phyloP scores from a whole-genome alignment of 2,797 vertebrate genomes.

The Anomalospiza imberbis region DNA sequence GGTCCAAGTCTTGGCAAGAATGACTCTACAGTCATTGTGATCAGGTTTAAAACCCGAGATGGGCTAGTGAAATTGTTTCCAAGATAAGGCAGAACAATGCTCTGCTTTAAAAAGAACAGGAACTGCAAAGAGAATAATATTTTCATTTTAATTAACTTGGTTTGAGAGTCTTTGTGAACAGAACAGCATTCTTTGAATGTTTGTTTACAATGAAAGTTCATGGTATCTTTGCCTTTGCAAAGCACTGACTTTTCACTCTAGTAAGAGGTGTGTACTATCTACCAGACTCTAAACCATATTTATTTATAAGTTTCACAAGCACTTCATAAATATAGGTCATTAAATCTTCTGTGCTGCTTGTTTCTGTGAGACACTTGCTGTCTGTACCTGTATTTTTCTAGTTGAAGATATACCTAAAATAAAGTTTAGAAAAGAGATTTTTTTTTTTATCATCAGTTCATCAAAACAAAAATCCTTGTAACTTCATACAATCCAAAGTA shows the following conservation, averaged over 20 bases:
- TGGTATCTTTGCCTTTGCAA: not conserved
- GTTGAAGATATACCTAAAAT: not conserved
- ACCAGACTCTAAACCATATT: not conserved
- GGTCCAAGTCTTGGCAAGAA: not conserved
- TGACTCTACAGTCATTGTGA: not conserved
- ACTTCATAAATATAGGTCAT: not conserved
- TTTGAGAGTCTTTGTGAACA: not conserved
- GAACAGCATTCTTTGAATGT: not conserved
- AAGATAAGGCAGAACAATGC: not conserved
- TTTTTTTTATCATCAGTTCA: not conserved
- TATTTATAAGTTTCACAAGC: constrained; percentile 9
- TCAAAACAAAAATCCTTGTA: not conserved
- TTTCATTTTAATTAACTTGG: not conserved
- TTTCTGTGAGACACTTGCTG: not conserved
- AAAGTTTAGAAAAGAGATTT: not conserved
- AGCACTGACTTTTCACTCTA: not conserved
- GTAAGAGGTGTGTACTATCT: not conserved
- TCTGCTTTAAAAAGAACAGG: not conserved
- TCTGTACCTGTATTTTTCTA: not conserved
- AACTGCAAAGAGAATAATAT: not conserved
- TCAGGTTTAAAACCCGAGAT: constrained; percentile 6
- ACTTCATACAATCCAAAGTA: not conserved
- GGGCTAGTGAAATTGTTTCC: not conserved
- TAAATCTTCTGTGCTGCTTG: not conserved
- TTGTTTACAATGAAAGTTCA: not conserved